Evolutionary conservation across 2,797 vertebrate species (phyloP), one percentile per base, ranked within the genome.

Genomic region (Simalia tracyae): DNA sequence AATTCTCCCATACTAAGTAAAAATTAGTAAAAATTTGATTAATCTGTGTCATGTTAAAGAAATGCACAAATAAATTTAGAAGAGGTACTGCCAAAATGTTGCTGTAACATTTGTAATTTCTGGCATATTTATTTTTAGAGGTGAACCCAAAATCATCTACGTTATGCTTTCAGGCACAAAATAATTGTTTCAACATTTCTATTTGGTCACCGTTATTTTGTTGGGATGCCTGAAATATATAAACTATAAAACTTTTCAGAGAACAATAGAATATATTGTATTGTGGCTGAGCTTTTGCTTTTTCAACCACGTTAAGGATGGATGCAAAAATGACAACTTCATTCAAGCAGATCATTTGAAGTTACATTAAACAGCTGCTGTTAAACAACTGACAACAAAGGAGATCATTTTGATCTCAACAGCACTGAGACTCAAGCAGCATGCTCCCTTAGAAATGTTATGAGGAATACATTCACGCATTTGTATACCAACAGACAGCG

Each of bases 301-400:
- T 96, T 92, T 94, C 89, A 89, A 95, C 93, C 95, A 96, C 96
- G 96, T 97, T 96, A 97, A 97, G 97, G 96, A 96, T 95, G 96
- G 95, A 94, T 95, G 92, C 92, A 97, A 96, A 96, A 97, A 97
- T 97, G 97, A 97, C 96, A 97, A 97, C 97, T 97, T 97, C 96
- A 97, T 97, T 97, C 96, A 95, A 95, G 97, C 95, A 90, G 96
- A 97, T 98, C 97, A 97, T 97, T 97, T 96, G 97, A 97, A 97
- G 97, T 97, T 97, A 96, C 97, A 96, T 97, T 97, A 97, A 97
- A 96, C 97, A 97, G 97, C 97, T 98, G 97, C 97, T 96, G 95
- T 97, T 96, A 95, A 97, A 97, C 98, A 97, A 97, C 97, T 97
- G 97, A 97, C 91, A 96, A 97, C 95, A 96, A 95, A 92, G 92